These are phyloP conservation scores for Distichodus sexfasciatus DNA, from an alignment of 2,797 vertebrate species.

Conservation along the genomic window DNA sequence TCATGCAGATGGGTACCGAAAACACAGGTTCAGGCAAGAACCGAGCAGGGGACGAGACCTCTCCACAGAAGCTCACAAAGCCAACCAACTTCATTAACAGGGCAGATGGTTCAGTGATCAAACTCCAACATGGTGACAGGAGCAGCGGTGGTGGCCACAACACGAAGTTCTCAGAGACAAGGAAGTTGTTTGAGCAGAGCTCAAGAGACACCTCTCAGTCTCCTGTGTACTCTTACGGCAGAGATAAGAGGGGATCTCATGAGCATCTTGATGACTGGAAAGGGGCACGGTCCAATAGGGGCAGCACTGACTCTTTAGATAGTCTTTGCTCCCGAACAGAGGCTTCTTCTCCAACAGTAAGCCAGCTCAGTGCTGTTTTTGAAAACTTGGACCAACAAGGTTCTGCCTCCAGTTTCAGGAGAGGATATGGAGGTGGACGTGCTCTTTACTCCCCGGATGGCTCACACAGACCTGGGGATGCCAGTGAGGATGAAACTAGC, in stretches of 20 bases:
- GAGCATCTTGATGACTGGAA: slow-evolving; percentile 89
- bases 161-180: slow-evolving; percentile 92
- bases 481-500: slow-evolving; percentile 73
- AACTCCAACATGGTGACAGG: slow-evolving; percentile 81
- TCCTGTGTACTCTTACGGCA: slow-evolving; percentile 84
- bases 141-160: slow-evolving; percentile 71
- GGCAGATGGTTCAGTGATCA: slow-evolving; percentile 84
- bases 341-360: slow-evolving; percentile 92
- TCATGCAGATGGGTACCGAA: slow-evolving; percentile 97
- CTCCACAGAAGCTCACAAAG: slow-evolving; percentile 83
- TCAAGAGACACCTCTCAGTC: slow-evolving; percentile 81
- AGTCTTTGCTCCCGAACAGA: slow-evolving; percentile 94
- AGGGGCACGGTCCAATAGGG: slow-evolving; percentile 85
- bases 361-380: slow-evolving; percentile 95
- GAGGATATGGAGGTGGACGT: slow-evolving; percentile 64
- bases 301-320: slow-evolving; percentile 94
- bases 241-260: slow-evolving; percentile 80
- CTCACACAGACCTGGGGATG: slow-evolving; percentile 66
- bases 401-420: slow-evolving; percentile 59
- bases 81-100: slow-evolving; percentile 91
- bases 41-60: slow-evolving; percentile 72
- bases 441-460: slow-evolving; percentile 82
- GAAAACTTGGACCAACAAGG: slow-evolving; percentile 81
- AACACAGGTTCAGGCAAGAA: slow-evolving; percentile 63
- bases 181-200: slow-evolving; percentile 93